phyloP scores from a whole-genome alignment of 2,888 invertebrate species.

The Schizotus pectinicornis region DNA sequence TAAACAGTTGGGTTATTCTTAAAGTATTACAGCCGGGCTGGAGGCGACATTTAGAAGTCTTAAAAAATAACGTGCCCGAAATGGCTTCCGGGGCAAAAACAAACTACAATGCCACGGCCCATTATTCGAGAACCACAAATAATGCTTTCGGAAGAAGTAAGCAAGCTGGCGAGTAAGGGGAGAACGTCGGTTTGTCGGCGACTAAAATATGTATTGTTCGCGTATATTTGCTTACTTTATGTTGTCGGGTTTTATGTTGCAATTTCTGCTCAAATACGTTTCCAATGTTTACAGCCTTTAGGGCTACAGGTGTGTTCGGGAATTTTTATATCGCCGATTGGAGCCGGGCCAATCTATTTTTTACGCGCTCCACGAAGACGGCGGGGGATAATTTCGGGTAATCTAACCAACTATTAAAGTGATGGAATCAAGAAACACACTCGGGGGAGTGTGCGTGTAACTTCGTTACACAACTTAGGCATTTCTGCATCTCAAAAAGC shows the following conservation, averaged over 20 bases:
- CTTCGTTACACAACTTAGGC: conserved; percentile 14
- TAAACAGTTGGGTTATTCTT: background rate
- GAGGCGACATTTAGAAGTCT: conserved; percentile 14
- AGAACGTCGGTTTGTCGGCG: background rate
- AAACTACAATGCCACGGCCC: conserved; percentile 24
- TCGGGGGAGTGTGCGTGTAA: conserved; percentile 6
- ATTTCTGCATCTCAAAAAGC: conserved; percentile 19
- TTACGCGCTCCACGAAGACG: background rate
- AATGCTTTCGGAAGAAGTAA: conserved; percentile 11
- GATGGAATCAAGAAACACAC: conserved; percentile 8
- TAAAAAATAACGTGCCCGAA: conserved; percentile 19
- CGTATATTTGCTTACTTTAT: conserved; percentile 21
- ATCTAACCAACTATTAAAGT: background rate
- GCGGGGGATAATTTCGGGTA: background rate
- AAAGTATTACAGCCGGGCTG: conserved; percentile 5
- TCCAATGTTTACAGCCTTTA: conserved; percentile 35
- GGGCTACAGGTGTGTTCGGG: conserved; percentile 36
- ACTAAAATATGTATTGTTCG: conserved; percentile 26
- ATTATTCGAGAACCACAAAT: conserved; percentile 28
- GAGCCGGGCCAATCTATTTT: background rate
- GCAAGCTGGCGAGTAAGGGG: conserved; percentile 3
- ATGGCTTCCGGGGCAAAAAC: conserved; percentile 26
- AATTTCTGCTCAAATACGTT: conserved; percentile 21
- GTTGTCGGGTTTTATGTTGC: conserved; percentile 22
- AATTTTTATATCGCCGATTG: conserved; percentile 6